Conservation (phyloP, 2,113 vertebrate genomes). For the Megaceryle maxima region DNA sequence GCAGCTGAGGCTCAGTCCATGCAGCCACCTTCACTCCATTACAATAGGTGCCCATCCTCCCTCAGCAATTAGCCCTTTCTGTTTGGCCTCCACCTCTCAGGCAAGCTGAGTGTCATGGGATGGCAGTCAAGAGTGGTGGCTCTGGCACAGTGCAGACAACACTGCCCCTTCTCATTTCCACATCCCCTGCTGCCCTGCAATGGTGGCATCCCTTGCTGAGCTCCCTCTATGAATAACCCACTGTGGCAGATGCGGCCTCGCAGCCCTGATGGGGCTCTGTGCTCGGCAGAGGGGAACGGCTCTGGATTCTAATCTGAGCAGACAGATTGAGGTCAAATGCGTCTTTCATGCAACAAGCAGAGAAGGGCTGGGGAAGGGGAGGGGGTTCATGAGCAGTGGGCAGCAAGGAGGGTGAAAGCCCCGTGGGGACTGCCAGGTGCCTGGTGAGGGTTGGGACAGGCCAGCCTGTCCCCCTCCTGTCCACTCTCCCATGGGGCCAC, state of each 20-base stretch:
- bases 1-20: neutral
- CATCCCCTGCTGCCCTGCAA: neutral
- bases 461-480: neutral
- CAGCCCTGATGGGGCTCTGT: conserved; percentile 8
- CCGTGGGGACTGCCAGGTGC: accelerated
- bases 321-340: conserved; percentile 69
- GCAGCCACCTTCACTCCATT: neutral
- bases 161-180: neutral
- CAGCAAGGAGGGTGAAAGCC: neutral
- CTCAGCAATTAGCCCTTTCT: neutral
- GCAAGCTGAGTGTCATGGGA: neutral
- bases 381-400: accelerated
- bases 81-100: neutral
- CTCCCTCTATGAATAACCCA: neutral
- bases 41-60: neutral
- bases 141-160: neutral
- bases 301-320: conserved; percentile 38
- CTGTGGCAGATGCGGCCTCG: neutral
- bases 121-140: neutral
- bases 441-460: accelerated
- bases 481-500: accelerated
- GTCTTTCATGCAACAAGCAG: neutral
- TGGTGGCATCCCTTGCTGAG: neutral
- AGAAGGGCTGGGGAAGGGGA: neutral
- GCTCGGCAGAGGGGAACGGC: conserved; percentile 21